Evolutionary conservation across 2,113 vertebrate genomes (phyloP), one percentile per base, ranked within the genome.

Genomic region (Nerophis lumbriciformis): DNA sequence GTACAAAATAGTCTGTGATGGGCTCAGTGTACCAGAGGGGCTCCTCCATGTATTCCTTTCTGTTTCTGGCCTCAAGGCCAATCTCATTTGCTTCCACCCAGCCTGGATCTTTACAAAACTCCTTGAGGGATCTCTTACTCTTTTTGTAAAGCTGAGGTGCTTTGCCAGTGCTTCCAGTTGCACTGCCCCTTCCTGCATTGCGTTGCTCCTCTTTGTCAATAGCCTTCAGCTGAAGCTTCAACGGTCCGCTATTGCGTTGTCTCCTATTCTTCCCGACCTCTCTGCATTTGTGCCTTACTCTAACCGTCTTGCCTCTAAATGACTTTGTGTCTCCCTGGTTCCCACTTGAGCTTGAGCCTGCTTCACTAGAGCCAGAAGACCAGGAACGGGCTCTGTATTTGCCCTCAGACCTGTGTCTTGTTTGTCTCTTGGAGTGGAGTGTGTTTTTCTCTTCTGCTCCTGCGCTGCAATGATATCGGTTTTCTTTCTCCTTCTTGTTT

Each of bases 11-110:
- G 54, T 98, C 95, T 1, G 95, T 90, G 36, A 99, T 94, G 0
- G 97, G 97, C 80, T 99, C 95, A 0, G 97, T 99, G 84, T 99
- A 99, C 97, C 97, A 99, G 86, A 98, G 88, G 4, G 97, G 97
- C 76, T 99, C 95, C 85, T 99, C 97, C 83, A 94, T 94, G 49
- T 95, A 99, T 58, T 98, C 94, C 16, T 85, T 92, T 69, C 93
- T 91, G n/a, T 89, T 91, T 69, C 90, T 90, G 75, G 83, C 90
- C 80, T 94, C 94, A 59, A 79, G 75, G 70, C 80, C 86, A 13
- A 87, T 79, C 81, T 94, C 93, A 76, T 90, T 91, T 10, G 83
- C 88, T 58, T 93, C 92, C 0, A 85, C 71, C 87, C 85, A 85
- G 2, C 89, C 89, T 51, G 86, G 59, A 74, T 95, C 94, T 87